Evolutionary conservation across 1,140 invertebrate genomes (phyloP), one percentile per base, ranked within the genome.

Genomic region (Phenacoccus solenopsis): DNA sequence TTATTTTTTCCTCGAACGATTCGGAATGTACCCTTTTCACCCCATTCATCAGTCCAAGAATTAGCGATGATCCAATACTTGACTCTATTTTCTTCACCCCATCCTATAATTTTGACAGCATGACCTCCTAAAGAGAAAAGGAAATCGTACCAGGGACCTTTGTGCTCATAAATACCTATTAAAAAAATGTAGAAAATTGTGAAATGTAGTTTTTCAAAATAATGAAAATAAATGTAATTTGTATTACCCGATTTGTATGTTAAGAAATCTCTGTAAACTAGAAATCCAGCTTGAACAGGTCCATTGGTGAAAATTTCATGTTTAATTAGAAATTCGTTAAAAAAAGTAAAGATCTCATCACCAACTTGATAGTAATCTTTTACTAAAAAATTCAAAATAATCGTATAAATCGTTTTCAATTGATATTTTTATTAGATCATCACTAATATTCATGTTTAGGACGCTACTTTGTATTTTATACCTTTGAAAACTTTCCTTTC

Each of bases 211-310:
- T 49, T 9, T 16, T 49, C 3, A 2, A 49, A n/a, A 2, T 16
- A 49, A n/a, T 16, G 13, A 9, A 16, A n/a, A n/a, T 49, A 49
- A 49, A 49, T 9, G 38, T 5, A 32, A 49, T n/a, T 2, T 49
- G 20, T 78, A 70, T 78, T 77, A 87, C 88, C 90, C 71, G 82
- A 84, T 81, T 94, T 94, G 81, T 97, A 97, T 32, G 82, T 79
- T 0, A 92, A 79, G 75, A 98, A 89, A 81, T 97, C 94, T 68
- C 84, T 84, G 77, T 93, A 97, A 12, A 97, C 93, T 1, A 87
- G 88, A 75, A 97, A 95, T 35, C 90, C 91, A 0, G 84, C 93
- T 81, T 96, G 93, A 0, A 97, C 90, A 2, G 94, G 94, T n/a
- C 94, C 94, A 79, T 96, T 92, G 20, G 81, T 88, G 79, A 87